Evolutionary conservation across 2,888 invertebrate species (phyloP).

Genomic region (Tyria jacobaeae): DNA sequence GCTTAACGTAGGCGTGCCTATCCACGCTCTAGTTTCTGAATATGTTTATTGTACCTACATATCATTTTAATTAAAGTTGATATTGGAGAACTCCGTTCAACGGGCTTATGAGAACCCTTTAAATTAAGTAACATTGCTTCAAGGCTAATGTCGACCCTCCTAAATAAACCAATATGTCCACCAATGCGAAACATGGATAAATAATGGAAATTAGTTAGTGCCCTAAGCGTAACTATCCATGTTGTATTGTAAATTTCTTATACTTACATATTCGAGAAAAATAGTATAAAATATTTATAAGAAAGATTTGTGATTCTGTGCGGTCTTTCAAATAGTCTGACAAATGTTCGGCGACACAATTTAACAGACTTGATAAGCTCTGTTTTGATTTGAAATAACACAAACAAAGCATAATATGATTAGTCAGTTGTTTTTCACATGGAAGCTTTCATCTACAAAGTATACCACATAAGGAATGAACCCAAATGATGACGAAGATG

Average conservation of each 20-base stretch:
- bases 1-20: constrained; percentile 13
- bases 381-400: not conserved
- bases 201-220: constrained; percentile 12
- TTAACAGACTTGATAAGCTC: not conserved
- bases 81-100: constrained; percentile 20
- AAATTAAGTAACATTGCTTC: constrained; percentile 23
- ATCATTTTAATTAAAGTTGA: constrained; percentile 29
- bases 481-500: not conserved
- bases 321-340: not conserved
- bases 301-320: not conserved
- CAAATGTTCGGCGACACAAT: not conserved
- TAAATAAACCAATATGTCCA: constrained; percentile 28
- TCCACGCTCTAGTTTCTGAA: constrained; percentile 9
- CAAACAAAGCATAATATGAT: not conserved
- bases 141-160: constrained; percentile 15
- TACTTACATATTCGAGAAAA: no score
- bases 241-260: not conserved
- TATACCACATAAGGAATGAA: not conserved
- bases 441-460: not conserved
- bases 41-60: constrained; percentile 20
- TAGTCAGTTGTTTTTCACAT: not conserved
- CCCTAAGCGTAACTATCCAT: not conserved
- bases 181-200: not conserved
- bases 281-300: not conserved
- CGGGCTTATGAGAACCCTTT: constrained; percentile 18